phyloP scores from a whole-genome alignment of 92 coral and sea anemone species.

The Paramuricea clavata region DNA sequence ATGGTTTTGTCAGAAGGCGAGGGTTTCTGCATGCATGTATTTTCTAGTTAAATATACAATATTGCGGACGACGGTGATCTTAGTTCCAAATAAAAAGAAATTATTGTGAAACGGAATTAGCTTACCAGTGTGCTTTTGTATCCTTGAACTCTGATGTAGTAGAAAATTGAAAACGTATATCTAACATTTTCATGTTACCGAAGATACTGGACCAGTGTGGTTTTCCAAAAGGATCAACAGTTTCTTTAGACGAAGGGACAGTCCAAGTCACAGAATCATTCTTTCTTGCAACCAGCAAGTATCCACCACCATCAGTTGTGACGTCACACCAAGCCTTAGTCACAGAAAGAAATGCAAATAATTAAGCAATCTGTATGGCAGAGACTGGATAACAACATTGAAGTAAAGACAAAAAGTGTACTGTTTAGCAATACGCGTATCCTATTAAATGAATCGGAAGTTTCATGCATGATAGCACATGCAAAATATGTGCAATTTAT shows the following conservation, averaged over 20 bases:
- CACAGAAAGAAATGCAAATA: too few species aligned
- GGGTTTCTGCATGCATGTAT: too few species aligned
- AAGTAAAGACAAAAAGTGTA: too few species aligned
- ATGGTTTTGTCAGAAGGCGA: too few species aligned
- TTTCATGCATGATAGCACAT: too few species aligned
- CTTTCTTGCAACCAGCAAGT: not conserved
- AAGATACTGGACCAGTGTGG: slow-evolving; percentile 22
- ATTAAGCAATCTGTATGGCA: too few species aligned
- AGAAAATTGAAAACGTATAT: not conserved
- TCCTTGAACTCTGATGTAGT: slow-evolving; percentile 8
- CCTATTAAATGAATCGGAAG: too few species aligned
- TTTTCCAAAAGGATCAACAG: slow-evolving; percentile 11
- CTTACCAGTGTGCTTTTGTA: slow-evolving; percentile 15
- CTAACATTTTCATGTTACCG: not conserved
- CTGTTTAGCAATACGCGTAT: too few species aligned
- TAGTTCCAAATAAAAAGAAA: not conserved
- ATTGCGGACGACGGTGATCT: too few species aligned
- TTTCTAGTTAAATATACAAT: too few species aligned
- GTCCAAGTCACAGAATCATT: not conserved
- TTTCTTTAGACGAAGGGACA: not conserved
- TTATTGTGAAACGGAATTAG: not conserved
- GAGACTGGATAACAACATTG: too few species aligned
- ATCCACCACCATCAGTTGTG: slow-evolving; percentile 7
- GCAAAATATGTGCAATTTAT: too few species aligned
- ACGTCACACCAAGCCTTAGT: slow-evolving; percentile 9